Evolutionary conservation across 1,140 invertebrate species (phyloP).

Genomic region (Ostrea denselamellosa): DNA sequence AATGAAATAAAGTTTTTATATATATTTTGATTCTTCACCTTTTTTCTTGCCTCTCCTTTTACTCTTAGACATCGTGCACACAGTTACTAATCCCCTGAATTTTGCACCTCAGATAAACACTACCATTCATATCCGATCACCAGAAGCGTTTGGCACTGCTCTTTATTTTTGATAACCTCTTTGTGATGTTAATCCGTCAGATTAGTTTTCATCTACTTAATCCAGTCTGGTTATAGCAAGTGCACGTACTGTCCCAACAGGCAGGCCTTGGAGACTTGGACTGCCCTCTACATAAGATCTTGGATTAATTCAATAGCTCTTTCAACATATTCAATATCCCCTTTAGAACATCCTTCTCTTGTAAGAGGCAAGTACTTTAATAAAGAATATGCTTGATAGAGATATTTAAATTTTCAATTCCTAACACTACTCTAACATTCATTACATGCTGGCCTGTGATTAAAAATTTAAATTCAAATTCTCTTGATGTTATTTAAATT

Average conservation of each 20-base stretch:
- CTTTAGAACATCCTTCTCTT: constrained; percentile 21
- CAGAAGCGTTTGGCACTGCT: constrained; percentile 30
- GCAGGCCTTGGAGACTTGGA: background rate
- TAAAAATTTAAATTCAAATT: constrained; percentile 40
- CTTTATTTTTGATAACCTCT: constrained; percentile 17
- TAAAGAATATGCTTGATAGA: constrained; percentile 7
- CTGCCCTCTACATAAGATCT: background rate
- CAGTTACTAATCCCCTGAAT: constrained; percentile 30
- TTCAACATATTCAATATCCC: background rate
- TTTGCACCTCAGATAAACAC: constrained; percentile 37
- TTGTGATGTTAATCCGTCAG: constrained; percentile 37
- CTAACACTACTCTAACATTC: background rate
- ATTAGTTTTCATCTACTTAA: constrained; percentile 32
- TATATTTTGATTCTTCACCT: background rate
- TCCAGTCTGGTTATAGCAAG: constrained; percentile 22
- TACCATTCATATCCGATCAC: constrained; percentile 24
- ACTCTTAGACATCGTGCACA: constrained; percentile 21
- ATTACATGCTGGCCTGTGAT: constrained; percentile 18
- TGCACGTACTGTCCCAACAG: constrained; percentile 19
- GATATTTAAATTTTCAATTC: constrained; percentile 21
- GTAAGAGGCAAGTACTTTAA: constrained; percentile 22
- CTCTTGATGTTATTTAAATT: constrained; percentile 26
- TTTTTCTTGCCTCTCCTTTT: constrained; percentile 27
- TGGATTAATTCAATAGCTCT: constrained; percentile 12
- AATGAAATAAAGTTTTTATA: background rate